These are phyloP conservation scores for Cyphomyrmex costatus DNA, from an alignment of 1,140 invertebrate species.

Conservation along the genomic window DNA sequence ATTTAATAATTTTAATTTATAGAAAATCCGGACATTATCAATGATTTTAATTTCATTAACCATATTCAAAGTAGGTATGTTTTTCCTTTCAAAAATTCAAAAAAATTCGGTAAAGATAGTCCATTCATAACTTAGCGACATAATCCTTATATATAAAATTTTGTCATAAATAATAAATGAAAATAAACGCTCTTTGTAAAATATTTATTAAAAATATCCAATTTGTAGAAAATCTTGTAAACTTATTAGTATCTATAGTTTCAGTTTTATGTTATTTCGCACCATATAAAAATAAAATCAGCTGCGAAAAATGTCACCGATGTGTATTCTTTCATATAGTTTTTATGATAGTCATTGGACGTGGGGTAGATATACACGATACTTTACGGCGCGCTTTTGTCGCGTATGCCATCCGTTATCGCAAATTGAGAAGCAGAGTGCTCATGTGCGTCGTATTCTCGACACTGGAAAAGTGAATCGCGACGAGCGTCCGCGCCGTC, in stretches of 20 bases:
- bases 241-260: neutral
- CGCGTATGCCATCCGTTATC: slow-evolving; percentile 22
- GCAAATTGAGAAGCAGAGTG: slow-evolving; percentile 23
- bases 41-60: neutral
- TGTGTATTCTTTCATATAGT: neutral
- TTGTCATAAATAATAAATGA: neutral
- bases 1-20: slow-evolving; percentile 5
- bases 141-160: too few relatives aligned
- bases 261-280: neutral
- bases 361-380: neutral
- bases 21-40: neutral
- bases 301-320: neutral
- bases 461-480: slow-evolving; percentile 9
- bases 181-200: neutral
- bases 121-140: neutral
- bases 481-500: neutral
- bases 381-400: neutral
- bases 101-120: neutral
- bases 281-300: neutral
- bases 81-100: too few relatives aligned
- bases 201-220: neutral
- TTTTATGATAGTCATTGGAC: slow-evolving; percentile 14
- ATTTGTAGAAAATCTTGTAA: neutral
- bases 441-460: neutral
- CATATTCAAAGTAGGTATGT: too few relatives aligned